Evolutionary conservation across 2,797 vertebrate species (phyloP), one percentile per base, ranked within the genome.

Genomic region (Bradypodion ventrale): DNA sequence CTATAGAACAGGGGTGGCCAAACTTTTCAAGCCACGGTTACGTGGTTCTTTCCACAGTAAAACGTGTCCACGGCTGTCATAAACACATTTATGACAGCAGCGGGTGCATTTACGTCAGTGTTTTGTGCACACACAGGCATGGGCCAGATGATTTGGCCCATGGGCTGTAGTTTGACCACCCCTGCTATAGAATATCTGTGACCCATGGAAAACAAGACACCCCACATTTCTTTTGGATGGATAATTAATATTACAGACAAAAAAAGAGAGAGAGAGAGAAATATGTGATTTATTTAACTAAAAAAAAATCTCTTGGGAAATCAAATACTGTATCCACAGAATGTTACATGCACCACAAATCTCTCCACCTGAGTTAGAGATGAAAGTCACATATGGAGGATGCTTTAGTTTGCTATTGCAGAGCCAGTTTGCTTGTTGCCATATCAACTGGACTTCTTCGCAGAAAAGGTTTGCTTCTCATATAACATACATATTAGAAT

Each of bases 261-360:
- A 9, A 32, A 40, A n/a, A n/a, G n/a, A n/a, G n/a, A 12, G 44
- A 9, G 4, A 46, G 16, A 16, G 0, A 3, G 21, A 12, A 0
- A n/a, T n/a, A n/a, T n/a, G n/a, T 40, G 7, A 85, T 85, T 87
- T 88, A 85, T 84, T 86, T 84, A 87, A 88, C 2, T n/a, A 87
- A 80, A 91, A 87, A 87, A 0, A 69, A 62, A 56, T 63, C 89
- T 12, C 77, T 62, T 59, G 76, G 75, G 83, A 77, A 52, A 72
- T 56, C 16, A 1, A 0, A 70, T 69, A n/a, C n/a, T n/a, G n/a
- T n/a, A 56, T 75, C 75, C 83, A 86, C 80, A 88, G 84, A 90
- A 85, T 46, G 2, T 66, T 90, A 63, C 7, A 77, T 91, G 78
- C 66, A 65, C 83, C 85, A 87, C 75, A 92, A 83, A 80, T 83